A percentile compares a stretch with the other conserved stretches of the same genome.
Evolutionary conservation across 2,888 invertebrate species (phyloP).

Genomic region (Palloptera scutellata): DNA sequence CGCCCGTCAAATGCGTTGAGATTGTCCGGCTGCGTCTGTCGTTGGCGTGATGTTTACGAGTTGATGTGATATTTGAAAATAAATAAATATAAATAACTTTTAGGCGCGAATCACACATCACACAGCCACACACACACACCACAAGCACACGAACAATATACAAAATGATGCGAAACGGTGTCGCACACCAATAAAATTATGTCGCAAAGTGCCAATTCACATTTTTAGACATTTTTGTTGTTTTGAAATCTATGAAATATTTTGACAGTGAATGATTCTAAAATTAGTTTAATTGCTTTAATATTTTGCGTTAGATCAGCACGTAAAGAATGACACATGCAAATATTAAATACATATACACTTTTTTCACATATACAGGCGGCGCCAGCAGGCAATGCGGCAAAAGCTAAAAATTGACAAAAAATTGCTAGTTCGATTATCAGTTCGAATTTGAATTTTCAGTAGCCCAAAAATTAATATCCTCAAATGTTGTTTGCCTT

Average conservation of each 20-base stretch:
- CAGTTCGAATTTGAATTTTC: too few relatives aligned
- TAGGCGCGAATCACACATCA: background rate
- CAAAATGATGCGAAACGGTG: conserved; percentile 13
- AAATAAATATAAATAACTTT: too few relatives aligned
- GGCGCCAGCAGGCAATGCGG: too few relatives aligned
- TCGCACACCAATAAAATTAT: conserved; percentile 25
- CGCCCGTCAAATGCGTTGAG: background rate
- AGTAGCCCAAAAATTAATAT: too few relatives aligned
- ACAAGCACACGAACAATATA: background rate
- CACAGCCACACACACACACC: background rate
- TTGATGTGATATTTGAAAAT: too few relatives aligned
- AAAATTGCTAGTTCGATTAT: too few relatives aligned
- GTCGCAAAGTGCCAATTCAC: conserved; percentile 23
- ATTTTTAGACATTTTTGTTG: background rate
- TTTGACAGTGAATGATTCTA: conserved; percentile 10
- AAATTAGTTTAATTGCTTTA: conserved; percentile 13
- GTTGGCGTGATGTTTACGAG: background rate
- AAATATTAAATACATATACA: too few relatives aligned
- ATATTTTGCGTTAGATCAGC: too few relatives aligned
- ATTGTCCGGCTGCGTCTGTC: background rate
- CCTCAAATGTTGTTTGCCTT: too few relatives aligned
- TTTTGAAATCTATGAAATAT: conserved; percentile 1
- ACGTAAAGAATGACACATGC: too few relatives aligned
- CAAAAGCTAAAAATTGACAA: too few relatives aligned
- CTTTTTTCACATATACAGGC: too few relatives aligned